A percentile compares a stretch with the other conserved stretches of the same genome.
Conservation (phyloP, 2,113 vertebrate genomes). For the Caretta caretta region DNA sequence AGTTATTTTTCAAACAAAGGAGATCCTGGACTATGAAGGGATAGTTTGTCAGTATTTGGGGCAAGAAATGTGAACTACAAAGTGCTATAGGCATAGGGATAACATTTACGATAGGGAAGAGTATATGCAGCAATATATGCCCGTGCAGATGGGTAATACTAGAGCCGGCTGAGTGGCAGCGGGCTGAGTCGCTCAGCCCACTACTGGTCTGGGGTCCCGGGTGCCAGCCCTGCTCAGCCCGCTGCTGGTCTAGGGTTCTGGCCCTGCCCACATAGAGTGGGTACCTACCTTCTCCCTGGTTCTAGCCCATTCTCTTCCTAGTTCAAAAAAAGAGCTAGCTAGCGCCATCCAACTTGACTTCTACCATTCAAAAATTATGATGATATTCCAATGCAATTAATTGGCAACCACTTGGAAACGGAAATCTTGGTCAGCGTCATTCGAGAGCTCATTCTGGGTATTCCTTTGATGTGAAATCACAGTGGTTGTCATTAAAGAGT, state of each 20-base stretch:
- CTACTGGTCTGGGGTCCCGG: too few relatives aligned
- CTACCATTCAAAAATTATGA: background rate
- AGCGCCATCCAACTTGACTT: background rate
- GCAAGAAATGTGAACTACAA: too few relatives aligned
- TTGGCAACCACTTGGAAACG: background rate
- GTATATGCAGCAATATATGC: background rate
- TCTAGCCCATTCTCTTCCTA: background rate
- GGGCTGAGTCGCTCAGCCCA: too few relatives aligned
- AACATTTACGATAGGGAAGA: background rate
- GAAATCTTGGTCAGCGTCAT: background rate
- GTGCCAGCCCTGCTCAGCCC: too few relatives aligned
- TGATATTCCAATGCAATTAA: background rate
- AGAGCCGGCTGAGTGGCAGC: background rate
- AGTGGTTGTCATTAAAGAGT: background rate
- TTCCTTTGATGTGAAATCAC: background rate
- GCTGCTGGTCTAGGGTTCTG: too few relatives aligned
- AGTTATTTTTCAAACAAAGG: background rate
- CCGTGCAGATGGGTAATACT: background rate
- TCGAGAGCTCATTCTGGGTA: background rate
- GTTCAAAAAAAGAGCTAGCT: slow-evolving; percentile 6
- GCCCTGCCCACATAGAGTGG: too few relatives aligned
- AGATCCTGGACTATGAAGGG: background rate
- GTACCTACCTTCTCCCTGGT: too few relatives aligned
- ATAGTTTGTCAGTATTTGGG: background rate
- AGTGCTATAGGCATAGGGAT: background rate